Evolutionary conservation across 1,140 invertebrate genomes (phyloP), one percentile per base, ranked within the genome.

Genomic region (Reticulitermes speratus): DNA sequence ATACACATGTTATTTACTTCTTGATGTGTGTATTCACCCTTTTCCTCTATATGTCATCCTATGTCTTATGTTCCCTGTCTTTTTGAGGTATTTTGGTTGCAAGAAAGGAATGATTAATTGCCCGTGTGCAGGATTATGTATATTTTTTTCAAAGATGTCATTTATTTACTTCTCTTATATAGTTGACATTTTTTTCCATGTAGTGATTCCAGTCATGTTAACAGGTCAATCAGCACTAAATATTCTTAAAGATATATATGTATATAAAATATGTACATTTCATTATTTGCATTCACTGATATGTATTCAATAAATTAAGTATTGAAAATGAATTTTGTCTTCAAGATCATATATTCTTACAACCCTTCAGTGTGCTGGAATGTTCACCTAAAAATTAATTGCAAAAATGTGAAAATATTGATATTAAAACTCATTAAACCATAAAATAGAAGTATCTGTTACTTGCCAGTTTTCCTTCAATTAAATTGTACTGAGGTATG

Each of bases 41-140:
- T 55, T 1, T 5, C 19, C 52, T 38, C 2, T 38, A 38, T 38
- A 38, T 38, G 38, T 38, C 38, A 38, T 38, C 38, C 38, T 38
- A 30, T 6, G 16, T 30, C n/a, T 7, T 75, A 23, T 65, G 14
- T 55, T 19, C 3, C 19, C 52, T 55, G 14, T 55, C 19, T 55
- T 21, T 59, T 3, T 8, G 14, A 75, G 65, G 65, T 30, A 25
- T n/a, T 69, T n/a, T 75, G 14, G n/a, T 25, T 75, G n/a, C 65
- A 75, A 75, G 65, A 25, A 75, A 75, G n/a, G n/a, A 75, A 75
- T n/a, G n/a, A 75, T n/a, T 75, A 75, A 75, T 75, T 75, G 65
- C 65, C 65, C 65, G n/a, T n/a, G n/a, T 75, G 65, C 65, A 75
- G 25, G 65, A 30, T 9, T 23, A 65, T 23, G 19, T 65, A 23